phyloP scores from a whole-genome alignment of 1,140 invertebrate species.

The Proctacanthus coquilletti region DNA sequence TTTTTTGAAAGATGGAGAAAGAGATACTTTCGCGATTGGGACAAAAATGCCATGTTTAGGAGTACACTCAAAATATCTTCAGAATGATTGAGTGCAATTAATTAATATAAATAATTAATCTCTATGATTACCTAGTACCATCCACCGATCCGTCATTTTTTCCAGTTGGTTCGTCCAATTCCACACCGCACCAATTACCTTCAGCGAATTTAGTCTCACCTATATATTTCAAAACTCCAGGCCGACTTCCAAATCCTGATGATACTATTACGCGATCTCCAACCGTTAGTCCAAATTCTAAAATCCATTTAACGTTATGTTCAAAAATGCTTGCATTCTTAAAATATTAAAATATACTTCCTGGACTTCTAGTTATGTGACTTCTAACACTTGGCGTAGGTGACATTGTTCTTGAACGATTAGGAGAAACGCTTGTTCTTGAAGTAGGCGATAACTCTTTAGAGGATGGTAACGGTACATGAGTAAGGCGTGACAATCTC shows the following conservation, averaged over 20 bases:
- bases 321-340: constrained; percentile 26
- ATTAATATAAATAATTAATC: neutral
- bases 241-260: constrained; percentile 65
- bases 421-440: constrained; percentile 17
- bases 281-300: constrained; percentile 41
- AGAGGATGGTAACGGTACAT: constrained; percentile 40
- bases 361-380: constrained; percentile 27
- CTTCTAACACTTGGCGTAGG: constrained; percentile 34
- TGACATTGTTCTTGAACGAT: constrained; percentile 29
- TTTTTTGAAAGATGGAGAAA: constrained; percentile 60
- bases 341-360: constrained; percentile 15
- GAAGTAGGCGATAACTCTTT: constrained; percentile 1
- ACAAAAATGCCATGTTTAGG: constrained; percentile 86
- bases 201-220: constrained; percentile 77
- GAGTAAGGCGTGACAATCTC: constrained; percentile 70
- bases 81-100: constrained; percentile 9
- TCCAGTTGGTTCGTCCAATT: constrained; percentile 81
- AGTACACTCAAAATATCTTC: constrained; percentile 86
- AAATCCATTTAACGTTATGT: neutral
- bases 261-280: constrained; percentile 87
- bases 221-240: constrained; percentile 69
- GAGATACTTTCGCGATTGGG: constrained; percentile 70
- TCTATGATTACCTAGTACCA: constrained; percentile 50
- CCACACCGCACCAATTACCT: constrained; percentile 89
- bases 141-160: constrained; percentile 93